These are phyloP conservation scores for Brachyrhaphis roseni DNA, from an alignment of 2,797 vertebrate species.

Conservation along the genomic window DNA sequence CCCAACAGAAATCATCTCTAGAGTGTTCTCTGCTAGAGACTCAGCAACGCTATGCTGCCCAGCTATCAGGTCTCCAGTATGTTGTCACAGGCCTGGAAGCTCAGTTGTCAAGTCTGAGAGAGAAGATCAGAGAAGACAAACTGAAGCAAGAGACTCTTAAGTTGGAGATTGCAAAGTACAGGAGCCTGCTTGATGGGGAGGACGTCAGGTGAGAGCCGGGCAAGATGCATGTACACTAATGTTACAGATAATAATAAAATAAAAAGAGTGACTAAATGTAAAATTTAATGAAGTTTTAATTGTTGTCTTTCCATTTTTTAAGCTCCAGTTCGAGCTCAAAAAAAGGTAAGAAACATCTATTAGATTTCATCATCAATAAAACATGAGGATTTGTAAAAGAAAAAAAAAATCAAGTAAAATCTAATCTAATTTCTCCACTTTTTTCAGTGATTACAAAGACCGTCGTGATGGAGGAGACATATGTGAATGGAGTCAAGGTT, in stretches of 20 bases:
- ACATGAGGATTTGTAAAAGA: neutral
- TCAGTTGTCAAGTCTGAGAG: slow-evolving; percentile 81
- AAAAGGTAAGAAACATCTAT: slow-evolving; percentile 58
- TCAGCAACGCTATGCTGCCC: slow-evolving; percentile 63
- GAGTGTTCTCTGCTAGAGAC: slow-evolving; percentile 76
- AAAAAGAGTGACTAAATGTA: neutral
- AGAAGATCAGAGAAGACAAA: slow-evolving; percentile 81
- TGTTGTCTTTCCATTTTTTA: slow-evolving; percentile 32
- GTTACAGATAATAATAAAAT: neutral
- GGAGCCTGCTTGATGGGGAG: slow-evolving; percentile 89
- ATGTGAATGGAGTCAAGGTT: slow-evolving; percentile 71
- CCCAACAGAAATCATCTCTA: slow-evolving; percentile 75
- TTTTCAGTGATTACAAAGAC: slow-evolving; percentile 71
- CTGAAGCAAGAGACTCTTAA: slow-evolving; percentile 89
- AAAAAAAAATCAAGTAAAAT: slow-evolving; percentile 1
- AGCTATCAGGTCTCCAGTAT: slow-evolving; percentile 76
- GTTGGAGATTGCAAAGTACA: slow-evolving; percentile 92
- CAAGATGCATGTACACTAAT: neutral
- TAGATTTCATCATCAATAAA: neutral
- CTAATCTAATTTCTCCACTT: slow-evolving; percentile 13
- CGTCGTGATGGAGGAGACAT: slow-evolving; percentile 72
- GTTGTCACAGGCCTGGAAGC: slow-evolving; percentile 82
- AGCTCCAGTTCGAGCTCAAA: slow-evolving; percentile 49
- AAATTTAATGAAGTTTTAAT: neutral
- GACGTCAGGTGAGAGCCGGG: slow-evolving; percentile 57